phyloP scores from a whole-genome alignment of 1,140 invertebrate genomes.

The Drosophila jambulina region DNA sequence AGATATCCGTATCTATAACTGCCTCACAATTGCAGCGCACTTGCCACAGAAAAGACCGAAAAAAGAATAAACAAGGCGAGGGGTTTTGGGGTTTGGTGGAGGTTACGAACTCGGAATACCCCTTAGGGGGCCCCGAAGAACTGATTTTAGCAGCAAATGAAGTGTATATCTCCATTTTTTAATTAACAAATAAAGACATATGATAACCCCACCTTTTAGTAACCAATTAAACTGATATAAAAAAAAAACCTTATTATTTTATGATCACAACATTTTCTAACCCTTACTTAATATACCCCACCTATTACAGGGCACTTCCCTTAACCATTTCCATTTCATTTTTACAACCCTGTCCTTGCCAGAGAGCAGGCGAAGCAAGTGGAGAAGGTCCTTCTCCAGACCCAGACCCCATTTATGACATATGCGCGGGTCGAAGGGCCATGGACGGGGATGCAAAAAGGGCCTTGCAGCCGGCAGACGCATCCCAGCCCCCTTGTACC shows the following conservation, averaged over 20 bases:
- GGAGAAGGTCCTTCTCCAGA: constrained; percentile 9
- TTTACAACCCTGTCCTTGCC: constrained; percentile 57
- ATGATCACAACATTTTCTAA: background rate
- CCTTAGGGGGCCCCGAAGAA: background rate
- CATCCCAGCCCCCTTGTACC: constrained; percentile 19
- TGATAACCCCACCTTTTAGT: background rate
- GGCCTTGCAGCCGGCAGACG: constrained; percentile 37
- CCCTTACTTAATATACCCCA: background rate
- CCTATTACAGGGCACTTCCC: background rate
- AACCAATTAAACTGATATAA: background rate
- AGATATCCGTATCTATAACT: constrained; percentile 64
- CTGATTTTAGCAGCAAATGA: no score
- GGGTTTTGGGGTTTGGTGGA: no score
- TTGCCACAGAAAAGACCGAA: constrained; percentile 67
- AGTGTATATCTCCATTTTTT: background rate
- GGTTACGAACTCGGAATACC: background rate
- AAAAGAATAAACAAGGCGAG: constrained; percentile 46
- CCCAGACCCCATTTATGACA: constrained; percentile 72
- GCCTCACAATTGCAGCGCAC: constrained; percentile 74
- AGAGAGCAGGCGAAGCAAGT: constrained; percentile 10
- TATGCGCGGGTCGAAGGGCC: constrained; percentile 59
- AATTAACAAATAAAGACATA: background rate
- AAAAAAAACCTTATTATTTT: background rate
- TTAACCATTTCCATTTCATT: constrained; percentile 66
- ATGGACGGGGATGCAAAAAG: constrained; percentile 20